These are phyloP conservation scores for Brachypteracias leptosomus DNA, from an alignment of 2,113 vertebrate species.

Conservation along the genomic window DNA sequence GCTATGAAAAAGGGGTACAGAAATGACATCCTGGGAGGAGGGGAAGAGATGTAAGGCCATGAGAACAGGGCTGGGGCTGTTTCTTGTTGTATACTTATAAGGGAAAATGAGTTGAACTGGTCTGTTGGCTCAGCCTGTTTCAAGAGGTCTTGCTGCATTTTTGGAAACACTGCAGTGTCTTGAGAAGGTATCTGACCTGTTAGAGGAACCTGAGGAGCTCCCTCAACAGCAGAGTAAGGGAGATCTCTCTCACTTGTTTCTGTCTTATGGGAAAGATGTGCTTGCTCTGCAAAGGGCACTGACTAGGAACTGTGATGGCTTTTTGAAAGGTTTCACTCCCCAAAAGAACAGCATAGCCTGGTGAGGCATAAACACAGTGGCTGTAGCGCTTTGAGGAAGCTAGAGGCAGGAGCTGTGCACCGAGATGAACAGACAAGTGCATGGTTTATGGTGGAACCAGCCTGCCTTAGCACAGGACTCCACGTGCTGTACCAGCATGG, in stretches of 20 bases:
- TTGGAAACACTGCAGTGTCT: not conserved
- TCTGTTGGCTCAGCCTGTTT: not conserved
- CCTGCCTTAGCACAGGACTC: not conserved
- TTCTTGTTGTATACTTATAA: conserved; percentile 6
- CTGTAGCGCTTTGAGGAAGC: not conserved
- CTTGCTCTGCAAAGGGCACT: not conserved
- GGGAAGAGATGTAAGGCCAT: not conserved
- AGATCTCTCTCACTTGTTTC: not conserved
- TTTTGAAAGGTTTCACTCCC: not conserved
- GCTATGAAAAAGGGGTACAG: not conserved
- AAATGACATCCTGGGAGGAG: not conserved
- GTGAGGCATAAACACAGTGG: rapidly evolving
- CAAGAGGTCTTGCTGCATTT: not conserved
- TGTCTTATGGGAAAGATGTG: not conserved
- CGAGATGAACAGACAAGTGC: rapidly evolving
- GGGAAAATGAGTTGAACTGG: conserved; percentile 3
- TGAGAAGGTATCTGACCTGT: not conserved
- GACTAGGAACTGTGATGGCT: rapidly evolving
- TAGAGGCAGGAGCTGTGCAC: not conserved
- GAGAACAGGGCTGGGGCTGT: not conserved
- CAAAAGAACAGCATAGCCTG: not conserved
- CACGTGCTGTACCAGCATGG: rapidly evolving
- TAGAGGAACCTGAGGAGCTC: not conserved
- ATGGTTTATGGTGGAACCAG: not conserved
- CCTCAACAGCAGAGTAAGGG: not conserved